Conservation (phyloP, 2,888 invertebrate genomes). For the Dasysyrphus tricinctus region DNA sequence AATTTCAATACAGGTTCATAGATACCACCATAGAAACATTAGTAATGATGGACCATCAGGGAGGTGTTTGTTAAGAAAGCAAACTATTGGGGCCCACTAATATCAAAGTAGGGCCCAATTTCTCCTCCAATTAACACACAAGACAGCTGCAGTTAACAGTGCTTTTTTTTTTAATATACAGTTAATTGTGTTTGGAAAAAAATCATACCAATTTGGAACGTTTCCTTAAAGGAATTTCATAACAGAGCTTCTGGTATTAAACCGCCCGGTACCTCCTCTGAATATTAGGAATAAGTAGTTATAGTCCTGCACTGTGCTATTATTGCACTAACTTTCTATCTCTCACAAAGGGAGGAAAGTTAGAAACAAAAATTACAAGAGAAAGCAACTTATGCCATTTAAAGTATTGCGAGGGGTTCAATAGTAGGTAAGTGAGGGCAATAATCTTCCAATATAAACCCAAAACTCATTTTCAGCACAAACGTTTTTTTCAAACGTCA, state of each 20-base stretch:
- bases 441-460: conserved; percentile 37
- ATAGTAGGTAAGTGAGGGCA: conserved; percentile 26
- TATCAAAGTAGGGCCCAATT: neutral
- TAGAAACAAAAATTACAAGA: neutral
- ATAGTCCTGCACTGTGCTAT: conserved; percentile 9
- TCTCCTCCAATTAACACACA: too few relatives aligned
- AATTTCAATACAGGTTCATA: conserved; percentile 23
- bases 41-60: neutral
- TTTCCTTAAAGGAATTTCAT: neutral
- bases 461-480: neutral
- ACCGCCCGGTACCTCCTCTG: too few relatives aligned
- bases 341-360: conserved; percentile 19
- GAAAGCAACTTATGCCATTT: conserved; percentile 43
- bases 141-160: too few relatives aligned
- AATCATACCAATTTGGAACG: neutral
- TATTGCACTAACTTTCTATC: neutral
- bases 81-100: neutral
- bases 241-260: too few relatives aligned
- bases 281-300: too few relatives aligned
- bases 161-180: too few relatives aligned
- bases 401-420: conserved; percentile 48
- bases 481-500: conserved; percentile 15
- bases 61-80: accelerated
- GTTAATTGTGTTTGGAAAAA: too few relatives aligned
- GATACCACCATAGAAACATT: neutral